phyloP scores from a whole-genome alignment of 2,113 vertebrate species.

The Cranoglanis bouderius region DNA sequence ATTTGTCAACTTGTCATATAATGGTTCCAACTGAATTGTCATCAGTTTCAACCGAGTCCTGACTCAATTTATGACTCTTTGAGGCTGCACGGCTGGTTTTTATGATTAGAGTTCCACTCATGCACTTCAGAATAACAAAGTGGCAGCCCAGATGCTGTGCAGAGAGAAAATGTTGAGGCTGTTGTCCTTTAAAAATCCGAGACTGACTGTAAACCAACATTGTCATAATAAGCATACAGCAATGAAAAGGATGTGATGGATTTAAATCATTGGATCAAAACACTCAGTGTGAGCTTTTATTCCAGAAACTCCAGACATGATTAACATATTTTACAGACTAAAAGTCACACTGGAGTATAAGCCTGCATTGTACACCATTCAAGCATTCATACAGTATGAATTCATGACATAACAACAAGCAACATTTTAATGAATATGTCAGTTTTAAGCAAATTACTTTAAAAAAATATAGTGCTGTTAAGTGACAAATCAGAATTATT shows the following conservation, averaged over 20 bases:
- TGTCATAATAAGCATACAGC: not conserved
- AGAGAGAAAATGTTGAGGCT: not conserved
- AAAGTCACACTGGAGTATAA: not conserved
- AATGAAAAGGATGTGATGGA: not conserved
- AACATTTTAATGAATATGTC: not conserved
- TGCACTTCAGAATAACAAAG: not conserved
- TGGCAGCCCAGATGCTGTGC: not conserved
- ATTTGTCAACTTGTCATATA: conserved; percentile 20
- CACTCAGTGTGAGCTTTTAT: not conserved
- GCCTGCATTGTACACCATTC: not conserved
- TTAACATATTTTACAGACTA: not conserved
- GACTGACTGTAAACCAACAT: not conserved
- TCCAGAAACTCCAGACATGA: not conserved
- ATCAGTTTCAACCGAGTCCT: not conserved
- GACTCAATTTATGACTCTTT: conserved; percentile 28
- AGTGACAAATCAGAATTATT: not conserved
- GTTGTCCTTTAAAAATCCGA: not conserved
- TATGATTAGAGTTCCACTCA: not conserved
- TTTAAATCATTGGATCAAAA: not conserved
- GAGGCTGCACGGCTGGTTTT: conserved; percentile 5
- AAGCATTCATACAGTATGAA: not conserved
- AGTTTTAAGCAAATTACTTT: not conserved
- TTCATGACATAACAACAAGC: not conserved
- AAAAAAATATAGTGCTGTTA: not conserved
- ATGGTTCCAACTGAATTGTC: conserved; percentile 5